Evolutionary conservation across 2,888 invertebrate species (phyloP).

Genomic region (Erebia aethiops): DNA sequence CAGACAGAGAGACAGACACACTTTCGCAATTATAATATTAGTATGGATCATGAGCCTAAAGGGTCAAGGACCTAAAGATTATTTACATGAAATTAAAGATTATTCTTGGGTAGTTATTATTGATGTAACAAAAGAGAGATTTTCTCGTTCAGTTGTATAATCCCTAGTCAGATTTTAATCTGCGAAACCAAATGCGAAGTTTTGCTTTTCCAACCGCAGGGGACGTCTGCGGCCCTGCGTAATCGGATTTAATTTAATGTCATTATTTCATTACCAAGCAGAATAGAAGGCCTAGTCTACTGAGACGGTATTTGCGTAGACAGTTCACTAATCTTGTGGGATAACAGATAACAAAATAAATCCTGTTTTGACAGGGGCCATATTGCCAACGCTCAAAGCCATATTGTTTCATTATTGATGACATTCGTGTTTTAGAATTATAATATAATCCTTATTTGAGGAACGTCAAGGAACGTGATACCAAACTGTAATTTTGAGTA

Average conservation of each 20-base stretch:
- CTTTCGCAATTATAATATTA: too few species aligned
- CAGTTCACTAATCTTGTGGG: conserved; percentile 14
- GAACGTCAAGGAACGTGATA: too few species aligned
- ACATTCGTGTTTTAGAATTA: too few species aligned
- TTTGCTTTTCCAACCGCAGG: conserved; percentile 12
- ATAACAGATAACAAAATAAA: conserved; percentile 19
- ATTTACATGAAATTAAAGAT: too few species aligned
- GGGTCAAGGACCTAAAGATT: too few species aligned
- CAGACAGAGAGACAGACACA: too few species aligned
- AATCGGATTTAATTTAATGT: conserved; percentile 61
- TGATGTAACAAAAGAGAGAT: background rate
- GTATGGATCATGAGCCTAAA: too few species aligned
- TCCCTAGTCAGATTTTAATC: background rate
- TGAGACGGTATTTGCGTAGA: conserved; percentile 22
- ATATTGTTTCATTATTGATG: too few species aligned
- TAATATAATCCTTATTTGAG: too few species aligned
- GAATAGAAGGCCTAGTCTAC: conserved; percentile 18
- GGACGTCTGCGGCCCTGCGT: conserved; percentile 39
- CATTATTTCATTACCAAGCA: conserved; percentile 48
- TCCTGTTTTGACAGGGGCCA: background rate
- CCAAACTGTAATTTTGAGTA: too few species aligned
- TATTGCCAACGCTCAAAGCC: too few species aligned
- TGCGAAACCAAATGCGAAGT: conserved; percentile 4
- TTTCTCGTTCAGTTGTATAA: background rate
- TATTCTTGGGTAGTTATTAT: background rate